Base-by-base conservation (phyloP, 2,113 vertebrate species). In the Dicaeum eximium region DNA sequence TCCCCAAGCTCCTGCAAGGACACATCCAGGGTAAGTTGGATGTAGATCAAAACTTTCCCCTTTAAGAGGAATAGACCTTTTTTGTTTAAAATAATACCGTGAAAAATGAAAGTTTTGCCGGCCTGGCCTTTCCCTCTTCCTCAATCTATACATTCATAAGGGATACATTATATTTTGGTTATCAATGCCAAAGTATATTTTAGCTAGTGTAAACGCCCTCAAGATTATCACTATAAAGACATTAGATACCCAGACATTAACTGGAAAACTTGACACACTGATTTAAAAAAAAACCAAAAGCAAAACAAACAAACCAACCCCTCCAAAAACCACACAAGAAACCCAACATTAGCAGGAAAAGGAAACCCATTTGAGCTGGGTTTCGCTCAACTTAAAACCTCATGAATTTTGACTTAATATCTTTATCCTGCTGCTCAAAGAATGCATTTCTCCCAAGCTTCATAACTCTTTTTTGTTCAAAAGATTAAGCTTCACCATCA, bases 21-120 rank as follows among this genome's bases (percentile, higher is more conserved):
- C 31, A 25, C 13, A 75, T 42, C 35, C 30, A 9, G 22, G 15
- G 24, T 4, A 1, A 14, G 7, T 0, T 30, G 2, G 2, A 10
- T 25, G 13, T 5, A 42, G 11, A 5, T 50, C 20, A 6, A 45
- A 30, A 11, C 6, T 33, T 48, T 21, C 38, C 50, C 18, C 13
- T 30, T 0, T 7, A 44, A 47, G 4, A 51, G 18, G 24, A 81
- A 84, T 4, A 65, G 5, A n/a, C 11, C 5, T 70, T 35, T 23
- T 45, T 38, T 61, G 16, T 33, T 86, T 44, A 80, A 53, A 44
- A 19, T 24, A 67, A 23, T 20, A 62, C 25, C 22, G 38, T 67
- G 72, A 67, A 64, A 84, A 80, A 38, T 3, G 56, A 35, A 42
- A 83, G 25, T 6, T 72, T 77, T 90, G 10, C 35, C 57, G 22